phyloP scores from a whole-genome alignment of 1,140 invertebrate genomes.

The Monomorium pharaonis region DNA sequence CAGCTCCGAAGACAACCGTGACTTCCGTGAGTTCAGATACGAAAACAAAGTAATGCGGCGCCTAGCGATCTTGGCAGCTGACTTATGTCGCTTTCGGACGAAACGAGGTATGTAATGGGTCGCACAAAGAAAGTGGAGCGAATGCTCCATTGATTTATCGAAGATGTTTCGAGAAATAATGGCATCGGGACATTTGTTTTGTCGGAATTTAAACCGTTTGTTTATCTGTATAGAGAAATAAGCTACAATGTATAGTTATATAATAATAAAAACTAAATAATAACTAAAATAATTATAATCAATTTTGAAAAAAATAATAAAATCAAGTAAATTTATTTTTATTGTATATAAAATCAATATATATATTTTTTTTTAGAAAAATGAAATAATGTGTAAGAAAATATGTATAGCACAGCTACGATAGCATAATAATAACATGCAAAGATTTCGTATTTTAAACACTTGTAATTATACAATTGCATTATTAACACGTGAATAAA shows the following conservation, averaged over 20 bases:
- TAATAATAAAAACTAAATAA: neutral
- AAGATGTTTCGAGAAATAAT: neutral
- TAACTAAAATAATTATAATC: too few relatives aligned
- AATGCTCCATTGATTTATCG: conserved; percentile 28
- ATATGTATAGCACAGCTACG: neutral
- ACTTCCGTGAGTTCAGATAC: neutral
- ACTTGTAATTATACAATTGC: neutral
- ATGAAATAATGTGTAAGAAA: neutral
- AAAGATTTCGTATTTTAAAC: neutral
- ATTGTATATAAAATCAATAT: neutral
- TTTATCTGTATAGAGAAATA: neutral
- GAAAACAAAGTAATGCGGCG: neutral
- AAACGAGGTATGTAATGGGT: conserved; percentile 22
- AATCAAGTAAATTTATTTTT: neutral
- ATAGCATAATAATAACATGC: neutral
- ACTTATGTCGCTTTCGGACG: conserved; percentile 9
- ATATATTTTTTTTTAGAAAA: neutral
- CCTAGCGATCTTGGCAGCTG: neutral
- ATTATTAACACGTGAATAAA: neutral
- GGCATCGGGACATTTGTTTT: neutral
- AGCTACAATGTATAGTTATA: neutral
- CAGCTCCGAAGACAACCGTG: neutral
- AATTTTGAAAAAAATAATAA: too few relatives aligned
- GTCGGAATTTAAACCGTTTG: neutral
- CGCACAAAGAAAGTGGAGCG: conserved; percentile 21